Evolutionary conservation across 2,113 vertebrate genomes (phyloP).

Genomic region (Tonatia bakeri): DNA sequence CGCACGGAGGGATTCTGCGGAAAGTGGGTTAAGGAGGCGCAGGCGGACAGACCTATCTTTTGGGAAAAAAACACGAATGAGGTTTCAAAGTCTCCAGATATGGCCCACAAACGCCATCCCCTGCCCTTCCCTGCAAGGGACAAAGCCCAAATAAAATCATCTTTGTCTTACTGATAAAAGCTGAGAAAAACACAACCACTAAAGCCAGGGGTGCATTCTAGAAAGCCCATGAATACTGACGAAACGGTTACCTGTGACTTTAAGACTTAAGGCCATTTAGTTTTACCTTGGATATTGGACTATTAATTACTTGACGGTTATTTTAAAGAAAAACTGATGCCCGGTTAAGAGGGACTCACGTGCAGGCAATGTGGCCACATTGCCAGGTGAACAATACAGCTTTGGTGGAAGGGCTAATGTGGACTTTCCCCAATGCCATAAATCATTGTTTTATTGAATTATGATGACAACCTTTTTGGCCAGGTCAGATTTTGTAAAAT

Average conservation of each 20-base stretch:
- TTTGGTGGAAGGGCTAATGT: background rate
- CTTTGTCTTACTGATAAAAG: slow-evolving; percentile 76
- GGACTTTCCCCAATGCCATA: background rate
- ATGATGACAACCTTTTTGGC: background rate
- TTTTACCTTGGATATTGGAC: background rate
- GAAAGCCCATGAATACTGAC: background rate
- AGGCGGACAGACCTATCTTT: slow-evolving; percentile 10
- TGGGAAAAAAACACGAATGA: slow-evolving; percentile 53
- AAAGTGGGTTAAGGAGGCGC: slow-evolving; percentile 49
- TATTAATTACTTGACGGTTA: background rate
- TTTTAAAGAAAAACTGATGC: background rate
- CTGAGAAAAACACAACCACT: background rate
- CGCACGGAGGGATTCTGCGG: slow-evolving; percentile 51
- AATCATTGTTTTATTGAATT: slow-evolving; percentile 13
- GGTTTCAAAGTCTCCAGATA: slow-evolving; percentile 65
- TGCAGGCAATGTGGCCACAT: background rate
- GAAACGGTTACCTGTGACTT: background rate
- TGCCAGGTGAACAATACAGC: background rate
- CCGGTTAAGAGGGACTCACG: background rate
- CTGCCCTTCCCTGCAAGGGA: background rate
- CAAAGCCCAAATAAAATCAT: slow-evolving; percentile 74
- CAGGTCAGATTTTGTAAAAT: background rate
- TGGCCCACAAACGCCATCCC: slow-evolving; percentile 18
- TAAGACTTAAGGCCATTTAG: background rate
- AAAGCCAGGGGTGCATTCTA: background rate